Percentiles rank a stretch among this genome's conserved stretches.
phyloP scores from a whole-genome alignment of 2,113 vertebrate genomes.

The Pomatorhinus ruficollis region DNA sequence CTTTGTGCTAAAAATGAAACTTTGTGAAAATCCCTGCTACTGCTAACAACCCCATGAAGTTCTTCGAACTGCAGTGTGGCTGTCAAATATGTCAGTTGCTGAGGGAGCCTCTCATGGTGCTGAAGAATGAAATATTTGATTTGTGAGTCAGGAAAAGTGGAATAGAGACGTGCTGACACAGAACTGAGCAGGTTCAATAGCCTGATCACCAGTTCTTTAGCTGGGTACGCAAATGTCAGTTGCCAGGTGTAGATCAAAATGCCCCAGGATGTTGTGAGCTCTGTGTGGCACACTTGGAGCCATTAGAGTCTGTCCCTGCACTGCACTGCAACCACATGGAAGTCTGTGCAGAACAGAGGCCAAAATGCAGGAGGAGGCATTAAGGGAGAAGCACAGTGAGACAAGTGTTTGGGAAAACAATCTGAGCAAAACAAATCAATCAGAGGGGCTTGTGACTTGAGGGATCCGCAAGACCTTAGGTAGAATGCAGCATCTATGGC shows the following conservation, averaged over 20 bases:
- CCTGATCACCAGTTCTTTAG: background rate
- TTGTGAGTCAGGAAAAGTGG: background rate
- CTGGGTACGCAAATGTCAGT: background rate
- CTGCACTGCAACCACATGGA: rapidly evolving
- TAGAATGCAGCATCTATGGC: background rate
- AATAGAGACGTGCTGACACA: background rate
- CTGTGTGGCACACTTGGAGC: background rate
- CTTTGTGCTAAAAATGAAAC: constrained; percentile 19
- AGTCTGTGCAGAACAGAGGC: background rate
- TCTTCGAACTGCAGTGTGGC: constrained; percentile 19
- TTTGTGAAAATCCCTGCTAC: background rate
- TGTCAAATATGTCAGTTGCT: constrained; percentile 17
- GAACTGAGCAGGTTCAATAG: background rate
- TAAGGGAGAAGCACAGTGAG: background rate
- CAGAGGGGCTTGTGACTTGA: background rate
- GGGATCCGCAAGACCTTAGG: background rate
- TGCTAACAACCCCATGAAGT: constrained; percentile 14
- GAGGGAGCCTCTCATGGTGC: background rate
- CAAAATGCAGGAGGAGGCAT: background rate
- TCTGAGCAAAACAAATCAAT: background rate
- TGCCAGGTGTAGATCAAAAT: background rate
- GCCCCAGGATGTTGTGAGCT: background rate
- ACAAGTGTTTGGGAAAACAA: background rate
- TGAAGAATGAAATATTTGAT: background rate
- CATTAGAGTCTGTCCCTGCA: background rate